phyloP scores from a whole-genome alignment of 2,888 invertebrate genomes.

The Lasioglossum pauxillum region DNA sequence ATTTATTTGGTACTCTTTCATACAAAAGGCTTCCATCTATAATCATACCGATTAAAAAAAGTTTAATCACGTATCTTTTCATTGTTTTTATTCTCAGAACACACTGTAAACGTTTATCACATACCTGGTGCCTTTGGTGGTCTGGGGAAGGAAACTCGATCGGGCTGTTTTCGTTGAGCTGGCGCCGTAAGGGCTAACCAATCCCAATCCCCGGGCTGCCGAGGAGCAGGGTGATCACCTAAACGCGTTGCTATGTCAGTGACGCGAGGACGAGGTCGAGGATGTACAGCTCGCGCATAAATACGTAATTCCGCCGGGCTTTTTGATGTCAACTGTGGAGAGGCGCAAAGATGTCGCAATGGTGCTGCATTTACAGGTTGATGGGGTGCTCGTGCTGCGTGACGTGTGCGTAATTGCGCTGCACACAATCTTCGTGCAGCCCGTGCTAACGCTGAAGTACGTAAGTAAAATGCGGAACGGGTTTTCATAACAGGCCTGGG shows the following conservation, averaged over 20 bases:
- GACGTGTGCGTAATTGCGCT: slow-evolving; percentile 92
- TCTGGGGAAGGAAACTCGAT: slow-evolving; percentile 94
- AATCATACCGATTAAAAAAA: slow-evolving; percentile 42
- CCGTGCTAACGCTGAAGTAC: slow-evolving; percentile 95
- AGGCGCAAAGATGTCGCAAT: slow-evolving; percentile 82
- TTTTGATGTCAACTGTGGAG: slow-evolving; percentile 80
- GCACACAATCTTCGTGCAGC: slow-evolving; percentile 95
- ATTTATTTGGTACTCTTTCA: slow-evolving; percentile 93
- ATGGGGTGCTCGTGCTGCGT: slow-evolving; percentile 95
- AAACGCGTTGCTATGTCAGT: slow-evolving; percentile 90
- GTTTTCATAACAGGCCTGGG: slow-evolving; percentile 98
- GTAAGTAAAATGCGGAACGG: slow-evolving; percentile 97
- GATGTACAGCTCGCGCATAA: slow-evolving; percentile 80
- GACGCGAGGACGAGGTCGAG: slow-evolving; percentile 85
- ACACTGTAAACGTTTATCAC: slow-evolving; percentile 5
- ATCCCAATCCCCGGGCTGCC: slow-evolving; percentile 86
- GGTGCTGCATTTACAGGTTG: slow-evolving; percentile 84
- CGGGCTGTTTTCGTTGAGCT: slow-evolving; percentile 92
- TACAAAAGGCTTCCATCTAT: slow-evolving; percentile 94
- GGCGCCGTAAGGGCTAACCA: slow-evolving; percentile 91
- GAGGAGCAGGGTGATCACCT: slow-evolving; percentile 86
- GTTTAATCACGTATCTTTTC: not conserved
- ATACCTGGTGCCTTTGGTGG: slow-evolving; percentile 94
- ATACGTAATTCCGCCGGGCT: slow-evolving; percentile 79
- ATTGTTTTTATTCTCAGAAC: not conserved